Percentiles rank a stretch among this genome's conserved stretches.
Evolutionary conservation across 2,797 vertebrate species (phyloP).

Genomic region (Chrosomus eos): DNA sequence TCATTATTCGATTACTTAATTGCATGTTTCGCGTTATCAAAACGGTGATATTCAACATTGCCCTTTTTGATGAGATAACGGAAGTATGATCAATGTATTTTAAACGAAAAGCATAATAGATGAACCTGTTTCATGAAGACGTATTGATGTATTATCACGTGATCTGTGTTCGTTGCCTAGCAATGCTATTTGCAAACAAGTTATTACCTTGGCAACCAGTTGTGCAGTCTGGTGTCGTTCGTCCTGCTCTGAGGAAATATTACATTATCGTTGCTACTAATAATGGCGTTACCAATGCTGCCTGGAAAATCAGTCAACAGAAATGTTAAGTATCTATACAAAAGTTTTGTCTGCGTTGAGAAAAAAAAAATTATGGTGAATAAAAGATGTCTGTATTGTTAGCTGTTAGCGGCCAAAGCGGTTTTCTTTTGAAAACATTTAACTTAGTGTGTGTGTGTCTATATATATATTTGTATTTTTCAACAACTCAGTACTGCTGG

Average conservation of each 20-base stretch:
- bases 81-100: neutral
- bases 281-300: conserved; percentile 83
- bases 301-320: conserved; percentile 75
- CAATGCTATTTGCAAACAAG: conserved; percentile 55
- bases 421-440: neutral
- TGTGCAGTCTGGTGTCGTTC: neutral
- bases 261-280: neutral
- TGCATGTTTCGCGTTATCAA: too few species aligned
- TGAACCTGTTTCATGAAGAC: neutral
- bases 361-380: neutral
- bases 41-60: neutral
- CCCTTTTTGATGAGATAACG: neutral
- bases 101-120: neutral
- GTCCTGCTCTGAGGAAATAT: neutral
- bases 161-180: conserved; percentile 43
- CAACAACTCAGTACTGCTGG: neutral
- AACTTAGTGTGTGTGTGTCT: neutral
- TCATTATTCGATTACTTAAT: neutral
- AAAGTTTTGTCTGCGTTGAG: neutral
- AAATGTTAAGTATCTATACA: conserved; percentile 80
- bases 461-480: neutral
- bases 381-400: neutral
- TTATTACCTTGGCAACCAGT: conserved; percentile 57
- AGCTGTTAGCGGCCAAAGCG: neutral
- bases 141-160: conserved; percentile 22